phyloP scores from a whole-genome alignment of 1,140 invertebrate genomes.

The Drosophila tsacasi region DNA sequence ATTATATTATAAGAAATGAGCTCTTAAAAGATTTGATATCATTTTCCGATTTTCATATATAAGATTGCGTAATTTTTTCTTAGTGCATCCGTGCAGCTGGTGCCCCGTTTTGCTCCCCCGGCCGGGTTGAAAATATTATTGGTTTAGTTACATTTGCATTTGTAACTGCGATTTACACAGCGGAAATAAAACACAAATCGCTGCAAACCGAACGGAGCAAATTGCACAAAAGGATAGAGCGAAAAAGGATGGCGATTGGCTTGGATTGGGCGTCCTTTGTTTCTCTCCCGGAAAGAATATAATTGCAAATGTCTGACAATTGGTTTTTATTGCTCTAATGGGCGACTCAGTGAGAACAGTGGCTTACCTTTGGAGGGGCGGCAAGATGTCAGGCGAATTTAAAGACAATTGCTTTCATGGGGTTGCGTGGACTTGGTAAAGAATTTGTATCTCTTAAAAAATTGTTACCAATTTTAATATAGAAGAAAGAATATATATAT shows the following conservation, averaged over 20 bases:
- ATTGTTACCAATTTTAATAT: too few species aligned
- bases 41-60: neutral
- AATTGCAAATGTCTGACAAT: slow-evolving; percentile 45
- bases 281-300: slow-evolving; percentile 21
- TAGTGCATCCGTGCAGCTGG: slow-evolving; percentile 3
- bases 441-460: neutral
- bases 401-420: neutral
- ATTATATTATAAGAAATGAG: too few species aligned
- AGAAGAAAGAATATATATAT: too few species aligned
- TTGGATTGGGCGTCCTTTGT: slow-evolving; percentile 23
- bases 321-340: slow-evolving; percentile 33
- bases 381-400: neutral
- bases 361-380: neutral
- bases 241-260: slow-evolving; percentile 22
- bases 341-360: slow-evolving; percentile 2
- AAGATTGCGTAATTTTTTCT: neutral
- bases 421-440: neutral
- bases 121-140: slow-evolving; percentile 69
- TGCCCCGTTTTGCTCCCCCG: neutral
- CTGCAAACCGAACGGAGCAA: slow-evolving; percentile 27
- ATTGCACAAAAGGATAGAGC: slow-evolving; percentile 24
- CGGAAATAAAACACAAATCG: slow-evolving; percentile 72
- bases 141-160: slow-evolving; percentile 83
- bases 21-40: neutral
- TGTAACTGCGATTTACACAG: slow-evolving; percentile 78